Evolutionary conservation across 1,140 invertebrate genomes (phyloP), one percentile per base, ranked within the genome.

Genomic region (Nasonia longicornis): DNA sequence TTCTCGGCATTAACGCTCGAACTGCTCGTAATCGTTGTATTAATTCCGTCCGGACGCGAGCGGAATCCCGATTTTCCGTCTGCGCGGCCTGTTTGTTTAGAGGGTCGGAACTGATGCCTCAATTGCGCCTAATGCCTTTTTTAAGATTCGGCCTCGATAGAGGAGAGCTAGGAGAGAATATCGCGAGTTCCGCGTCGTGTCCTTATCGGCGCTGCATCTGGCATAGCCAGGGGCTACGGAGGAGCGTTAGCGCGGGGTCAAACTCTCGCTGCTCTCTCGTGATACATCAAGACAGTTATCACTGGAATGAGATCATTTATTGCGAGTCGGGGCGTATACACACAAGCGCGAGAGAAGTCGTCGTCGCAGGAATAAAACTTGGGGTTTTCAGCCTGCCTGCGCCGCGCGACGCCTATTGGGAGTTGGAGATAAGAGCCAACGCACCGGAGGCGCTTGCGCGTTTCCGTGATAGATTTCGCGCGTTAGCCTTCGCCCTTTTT

Each of bases 231-330:
- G 16, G 48, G 48, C 48, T 52, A 42, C 10, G 16, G 11, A 52
- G 48, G 14, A 66, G 63, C 63, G 20, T 29, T 1, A 22, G 7
- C 22, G 10, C 64, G 16, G 69, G 69, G 35, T 11, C 69, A 71
- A 71, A 42, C 35, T 20, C 35, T 42, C 66, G 26, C 66, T 11
- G 81, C 80, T 42, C 38, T 42, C 38, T 42, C 38, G 85, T 85
- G 84, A 89, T 89, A 89, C 86, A 89, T 89, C 88, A 89, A 86
- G 85, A 83, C 84, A 87, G 88, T 89, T 89, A 89, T 89, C 88
- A 87, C 84, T 45, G 83, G 76, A 88, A 89, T 88, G 86, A 87
- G 88, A 89, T 89, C 87, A 87, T 89, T 89, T 88, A 89, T 89
- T 88, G 87, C 85, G 85, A 26, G 26, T 88, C 87, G 87, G 85